Evolutionary conservation across 2,113 vertebrate species (phyloP), one percentile per base, ranked within the genome.

Genomic region (Chionodraco myersi): DNA sequence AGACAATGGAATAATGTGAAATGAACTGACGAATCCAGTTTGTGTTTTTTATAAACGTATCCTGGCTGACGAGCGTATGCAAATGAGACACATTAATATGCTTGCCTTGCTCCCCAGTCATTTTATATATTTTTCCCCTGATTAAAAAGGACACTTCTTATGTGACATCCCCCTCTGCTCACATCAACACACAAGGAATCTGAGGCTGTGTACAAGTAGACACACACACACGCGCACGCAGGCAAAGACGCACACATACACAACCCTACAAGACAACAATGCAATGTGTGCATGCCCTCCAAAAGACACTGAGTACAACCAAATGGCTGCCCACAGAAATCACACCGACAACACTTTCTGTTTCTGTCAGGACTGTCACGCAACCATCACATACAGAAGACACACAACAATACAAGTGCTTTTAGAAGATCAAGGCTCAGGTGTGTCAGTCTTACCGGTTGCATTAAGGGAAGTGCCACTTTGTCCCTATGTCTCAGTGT

Each of bases 141-240:
- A 94, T 94, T 94, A 94, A 93, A 95, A 95, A 94, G 92, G 93
- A 95, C 94, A 94, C 94, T 94, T 94, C 92, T 91, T 94, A 94
- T 94, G 92, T 94, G 93, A 95, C 94, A 91, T 86, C 89, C 91
- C 85, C 89, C 89, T 88, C 89, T 83, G 89, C 90, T 88, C 91
- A 79, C 81, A 92, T 90, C 86, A 89, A 88, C 91, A 87, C 89
- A 72, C 88, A 84, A 78, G 83, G 89, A 89, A 89, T 90, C 78
- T 77, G 82, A 89, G 90, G 87, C 78, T 78, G 66, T 77, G 83
- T 73, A 84, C 68, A 75, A 83, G 80, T 18, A 70, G 65, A 69
- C 80, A 77, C 72, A 72, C 70, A 79, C 57, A 77, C 77, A 70
- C 79, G 77, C 77, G 67, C 79, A 75, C 66, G 57, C 68, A 74